A percentile compares a stretch with the other conserved stretches of the same genome.
Conservation (phyloP, 2,797 vertebrate species). For the Phataginus tetradactyla region DNA sequence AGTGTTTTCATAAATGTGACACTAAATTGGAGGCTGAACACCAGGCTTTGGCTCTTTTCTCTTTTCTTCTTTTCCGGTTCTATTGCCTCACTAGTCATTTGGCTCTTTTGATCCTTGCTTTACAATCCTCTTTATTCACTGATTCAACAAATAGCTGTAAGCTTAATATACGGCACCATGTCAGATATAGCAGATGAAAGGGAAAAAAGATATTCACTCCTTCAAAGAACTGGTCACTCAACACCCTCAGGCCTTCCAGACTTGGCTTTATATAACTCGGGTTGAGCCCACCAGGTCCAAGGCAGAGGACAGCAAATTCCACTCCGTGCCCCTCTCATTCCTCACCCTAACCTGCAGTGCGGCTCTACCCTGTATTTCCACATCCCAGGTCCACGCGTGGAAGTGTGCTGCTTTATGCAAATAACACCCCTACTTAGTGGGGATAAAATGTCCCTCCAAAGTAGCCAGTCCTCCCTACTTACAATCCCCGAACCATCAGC, state of each 20-base stretch:
- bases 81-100: not conserved
- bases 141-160: slow-evolving; percentile 1
- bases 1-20: not conserved
- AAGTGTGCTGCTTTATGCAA: not conserved
- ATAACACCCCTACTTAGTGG: not conserved
- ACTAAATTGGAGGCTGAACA: not conserved
- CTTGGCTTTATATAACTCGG: not conserved
- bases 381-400: not conserved
- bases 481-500: not conserved
- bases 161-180: not conserved
- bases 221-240: not conserved
- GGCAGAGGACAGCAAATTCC: not conserved
- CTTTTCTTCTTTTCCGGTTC: not conserved
- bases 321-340: not conserved
- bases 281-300: not conserved
- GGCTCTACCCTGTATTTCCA: not conserved
- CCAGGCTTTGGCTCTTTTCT: not conserved
- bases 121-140: not conserved
- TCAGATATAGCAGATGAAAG: not conserved
- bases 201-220: not conserved
- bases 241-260: not conserved
- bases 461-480: not conserved
- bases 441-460: not conserved
- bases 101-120: not conserved
- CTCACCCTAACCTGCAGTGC: not conserved